phyloP scores from a whole-genome alignment of 1,140 invertebrate genomes.

The Aphis gossypii region DNA sequence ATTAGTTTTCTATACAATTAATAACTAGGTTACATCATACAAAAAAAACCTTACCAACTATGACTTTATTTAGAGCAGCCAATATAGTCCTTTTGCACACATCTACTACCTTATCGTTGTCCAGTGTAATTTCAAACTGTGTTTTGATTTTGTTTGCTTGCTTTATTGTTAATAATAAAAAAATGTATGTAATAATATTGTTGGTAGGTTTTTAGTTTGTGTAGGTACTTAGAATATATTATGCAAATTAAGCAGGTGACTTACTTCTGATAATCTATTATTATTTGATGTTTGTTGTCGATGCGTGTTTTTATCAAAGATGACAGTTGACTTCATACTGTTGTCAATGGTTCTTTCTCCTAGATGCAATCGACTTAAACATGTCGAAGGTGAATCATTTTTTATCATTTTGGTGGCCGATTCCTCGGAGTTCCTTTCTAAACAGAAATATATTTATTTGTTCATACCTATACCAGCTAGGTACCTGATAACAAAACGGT shows the following conservation, averaged over 20 bases:
- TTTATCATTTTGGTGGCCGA: neutral
- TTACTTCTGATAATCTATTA: neutral
- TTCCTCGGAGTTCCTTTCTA: neutral
- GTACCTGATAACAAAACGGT: neutral
- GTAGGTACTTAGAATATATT: neutral
- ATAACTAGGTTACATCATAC: neutral
- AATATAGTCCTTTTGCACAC: constrained; percentile 20
- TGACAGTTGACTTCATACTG: neutral
- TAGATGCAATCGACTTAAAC: neutral
- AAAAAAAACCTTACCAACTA: neutral
- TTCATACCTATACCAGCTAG: neutral
- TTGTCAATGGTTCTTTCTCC: neutral
- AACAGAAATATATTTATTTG: neutral
- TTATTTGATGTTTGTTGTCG: neutral
- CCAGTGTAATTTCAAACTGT: neutral
- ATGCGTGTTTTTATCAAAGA: neutral
- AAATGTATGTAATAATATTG: neutral
- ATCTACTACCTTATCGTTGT: neutral
- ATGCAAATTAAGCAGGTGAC: neutral
- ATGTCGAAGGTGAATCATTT: neutral
- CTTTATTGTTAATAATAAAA: neutral
- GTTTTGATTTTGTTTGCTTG: neutral
- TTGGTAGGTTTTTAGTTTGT: neutral
- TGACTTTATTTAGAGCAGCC: neutral
- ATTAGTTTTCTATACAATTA: neutral